Evolutionary conservation across 2,113 vertebrate species (phyloP).

Genomic region (Leucosticte australis): DNA sequence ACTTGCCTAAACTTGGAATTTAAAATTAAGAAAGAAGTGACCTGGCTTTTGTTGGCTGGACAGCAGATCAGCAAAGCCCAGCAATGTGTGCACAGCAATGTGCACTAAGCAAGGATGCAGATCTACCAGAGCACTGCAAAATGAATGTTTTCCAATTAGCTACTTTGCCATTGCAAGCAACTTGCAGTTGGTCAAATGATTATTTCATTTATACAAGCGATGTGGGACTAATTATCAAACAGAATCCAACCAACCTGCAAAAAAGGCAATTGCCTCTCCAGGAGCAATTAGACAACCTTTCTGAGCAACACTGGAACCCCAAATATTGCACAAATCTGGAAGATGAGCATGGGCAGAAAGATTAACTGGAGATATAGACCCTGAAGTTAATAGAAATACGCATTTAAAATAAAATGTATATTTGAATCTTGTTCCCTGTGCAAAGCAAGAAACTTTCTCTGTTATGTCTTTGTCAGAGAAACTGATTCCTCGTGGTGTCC

Average conservation of each 20-base stretch:
- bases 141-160: conserved; percentile 12
- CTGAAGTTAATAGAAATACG: background rate
- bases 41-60: background rate
- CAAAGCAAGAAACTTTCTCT: background rate
- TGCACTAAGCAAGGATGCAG: background rate
- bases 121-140: background rate
- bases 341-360: conserved; percentile 51
- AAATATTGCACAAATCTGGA: conserved; percentile 67
- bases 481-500: background rate
- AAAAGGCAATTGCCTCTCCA: conserved; percentile 36
- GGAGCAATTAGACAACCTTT: conserved; percentile 69
- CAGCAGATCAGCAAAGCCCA: background rate
- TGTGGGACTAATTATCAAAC: conserved; percentile 78
- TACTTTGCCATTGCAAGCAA: conserved; percentile 61
- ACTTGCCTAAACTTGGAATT: background rate
- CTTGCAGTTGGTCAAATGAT: conserved; percentile 84
- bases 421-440: background rate
- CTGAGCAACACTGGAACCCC: conserved; percentile 76
- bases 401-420: background rate
- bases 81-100: background rate
- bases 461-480: background rate
- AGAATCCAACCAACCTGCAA: conserved; percentile 34
- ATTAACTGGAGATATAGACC: background rate
- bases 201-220: conserved; percentile 81
- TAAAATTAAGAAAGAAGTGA: background rate